These are phyloP conservation scores for Corythornis cristatus DNA, from an alignment of 2,113 vertebrate genomes.

Conservation along the genomic window DNA sequence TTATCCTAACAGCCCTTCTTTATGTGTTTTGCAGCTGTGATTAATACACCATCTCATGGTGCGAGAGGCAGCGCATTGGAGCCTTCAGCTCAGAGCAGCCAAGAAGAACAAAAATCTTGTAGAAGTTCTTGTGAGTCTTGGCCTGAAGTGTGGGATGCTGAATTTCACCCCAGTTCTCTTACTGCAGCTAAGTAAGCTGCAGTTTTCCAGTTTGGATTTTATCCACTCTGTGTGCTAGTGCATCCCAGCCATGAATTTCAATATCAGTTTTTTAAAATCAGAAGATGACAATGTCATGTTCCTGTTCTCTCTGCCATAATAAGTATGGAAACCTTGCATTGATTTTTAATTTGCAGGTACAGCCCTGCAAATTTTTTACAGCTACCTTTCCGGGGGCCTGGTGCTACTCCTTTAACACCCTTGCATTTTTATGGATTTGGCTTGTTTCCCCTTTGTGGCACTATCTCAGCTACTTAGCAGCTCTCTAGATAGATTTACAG, in stretches of 20 bases:
- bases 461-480: not conserved
- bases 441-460: not conserved
- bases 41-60: not conserved
- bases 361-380: not conserved
- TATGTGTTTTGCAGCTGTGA: not conserved
- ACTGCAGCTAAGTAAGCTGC: too few relatives aligned
- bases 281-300: not conserved
- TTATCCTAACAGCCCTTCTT: not conserved
- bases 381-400: not conserved
- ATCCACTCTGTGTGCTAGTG: not conserved
- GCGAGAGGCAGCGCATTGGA: not conserved
- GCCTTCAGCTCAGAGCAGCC: not conserved
- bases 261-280: not conserved
- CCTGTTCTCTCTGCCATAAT: not conserved
- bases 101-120: fast-evolving
- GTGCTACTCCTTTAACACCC: not conserved
- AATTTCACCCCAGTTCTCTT: not conserved
- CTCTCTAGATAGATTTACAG: not conserved
- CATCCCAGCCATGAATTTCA: not conserved
- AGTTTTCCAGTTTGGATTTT: not conserved
- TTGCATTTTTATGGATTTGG: not conserved
- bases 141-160: not conserved
- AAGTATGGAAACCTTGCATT: not conserved
- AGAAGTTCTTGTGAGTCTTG: not conserved
- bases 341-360: not conserved